Evolutionary conservation across 2,888 invertebrate genomes (phyloP), one percentile per base, ranked within the genome.

Genomic region (Teleogryllus oceanicus): DNA sequence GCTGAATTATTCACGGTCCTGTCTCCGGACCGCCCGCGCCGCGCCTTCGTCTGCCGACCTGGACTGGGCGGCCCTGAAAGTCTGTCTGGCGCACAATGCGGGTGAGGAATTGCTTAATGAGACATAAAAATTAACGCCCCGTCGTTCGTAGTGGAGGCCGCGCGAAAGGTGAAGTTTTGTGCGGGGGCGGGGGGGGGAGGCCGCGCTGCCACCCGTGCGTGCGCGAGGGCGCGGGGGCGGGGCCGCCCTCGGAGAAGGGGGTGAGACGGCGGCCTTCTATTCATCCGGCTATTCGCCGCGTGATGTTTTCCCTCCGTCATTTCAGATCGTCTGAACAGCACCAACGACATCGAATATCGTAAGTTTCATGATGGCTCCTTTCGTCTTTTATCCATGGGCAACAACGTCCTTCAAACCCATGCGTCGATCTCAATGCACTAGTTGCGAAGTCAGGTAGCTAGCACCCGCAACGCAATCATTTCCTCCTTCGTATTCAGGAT

Each of bases 1-100:
- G 78, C 78, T 81, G 78, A 81, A 81, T 81, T 80, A 81, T 81
- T 81, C 81, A 81, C 75, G 77, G 77, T 77, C 20, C 49, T 49
- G 77, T 49, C 77, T 49, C 49, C 49, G 77, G 49, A 20, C 49
- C 77, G 49, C 50, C 50, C 77, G 77, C 77, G 20, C 20, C 50
- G 49, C 49, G 37, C 77, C 49, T 49, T 37, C 49, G 37, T 49
- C 62, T 13, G 62, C n/a, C 62, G 62, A 62, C 62, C 62, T 62
- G 62, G 62, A 13, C n/a, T 62, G 62, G 62, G 62, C 62, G 62
- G 62, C 62, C 62, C 62, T 62, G 62, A n/a, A 62, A 62, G 16
- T 62, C 16, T 13, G 62, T 62, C 62, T 62, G 16, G 62, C 62
- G n/a, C 62, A 62, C 62, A 62, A 62, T 18, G 62, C 62, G 62